Evolutionary conservation across 1,140 invertebrate species (phyloP).

Genomic region (Pogonognathellus flavescens): DNA sequence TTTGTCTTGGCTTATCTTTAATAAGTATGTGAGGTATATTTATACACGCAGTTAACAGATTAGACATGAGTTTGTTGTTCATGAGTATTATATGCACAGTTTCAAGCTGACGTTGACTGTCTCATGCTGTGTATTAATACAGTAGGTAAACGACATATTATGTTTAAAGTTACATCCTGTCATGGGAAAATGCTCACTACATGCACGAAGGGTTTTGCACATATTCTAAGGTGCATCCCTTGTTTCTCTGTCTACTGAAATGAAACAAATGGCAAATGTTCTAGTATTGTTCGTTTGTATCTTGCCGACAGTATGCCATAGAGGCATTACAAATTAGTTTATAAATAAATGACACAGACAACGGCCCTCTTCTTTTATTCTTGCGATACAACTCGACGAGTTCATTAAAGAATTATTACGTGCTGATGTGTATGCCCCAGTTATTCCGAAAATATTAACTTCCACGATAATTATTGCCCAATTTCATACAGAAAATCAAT

Average conservation of each 20-base stretch:
- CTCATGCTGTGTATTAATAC: too few species aligned
- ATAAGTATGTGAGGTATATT: background rate
- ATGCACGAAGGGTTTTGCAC: too few species aligned
- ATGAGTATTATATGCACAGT: too few species aligned
- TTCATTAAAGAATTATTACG: conserved; percentile 43
- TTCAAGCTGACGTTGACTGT: too few species aligned
- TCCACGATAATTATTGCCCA: background rate
- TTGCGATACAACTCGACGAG: background rate
- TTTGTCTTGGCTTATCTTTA: too few species aligned
- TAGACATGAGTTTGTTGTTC: too few species aligned
- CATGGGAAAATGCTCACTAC: too few species aligned
- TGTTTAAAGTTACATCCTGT: too few species aligned
- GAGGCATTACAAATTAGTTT: background rate
- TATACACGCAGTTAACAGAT: too few species aligned
- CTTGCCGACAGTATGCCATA: background rate
- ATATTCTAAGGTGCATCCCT: background rate
- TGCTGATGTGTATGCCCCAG: background rate
- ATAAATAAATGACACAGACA: conserved; percentile 36
- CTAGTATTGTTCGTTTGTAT: background rate
- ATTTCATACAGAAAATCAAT: background rate
- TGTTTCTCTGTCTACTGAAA: background rate
- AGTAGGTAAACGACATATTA: too few species aligned
- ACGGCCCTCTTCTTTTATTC: conserved; percentile 32
- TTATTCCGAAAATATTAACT: background rate
- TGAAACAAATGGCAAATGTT: background rate